Percentiles rank a stretch among this genome's conserved stretches.
Conservation (phyloP, 2,888 invertebrate species). For the Elysia crispata region DNA sequence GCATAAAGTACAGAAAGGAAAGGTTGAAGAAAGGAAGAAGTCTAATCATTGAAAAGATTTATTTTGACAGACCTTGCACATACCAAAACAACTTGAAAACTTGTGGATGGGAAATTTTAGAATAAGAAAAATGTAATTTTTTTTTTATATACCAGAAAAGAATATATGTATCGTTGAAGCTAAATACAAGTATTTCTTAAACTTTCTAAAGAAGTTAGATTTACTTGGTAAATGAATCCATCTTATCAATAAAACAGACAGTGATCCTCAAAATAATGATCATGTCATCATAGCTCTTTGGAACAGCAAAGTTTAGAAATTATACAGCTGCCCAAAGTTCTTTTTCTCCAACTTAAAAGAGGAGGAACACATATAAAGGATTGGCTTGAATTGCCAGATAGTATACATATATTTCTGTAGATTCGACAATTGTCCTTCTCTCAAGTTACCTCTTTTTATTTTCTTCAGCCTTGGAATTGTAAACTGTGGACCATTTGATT, state of each 20-base stretch:
- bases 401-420: background rate
- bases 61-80: no score
- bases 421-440: background rate
- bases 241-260: no score
- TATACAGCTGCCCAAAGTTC: background rate
- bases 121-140: no score
- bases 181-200: no score
- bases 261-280: no score
- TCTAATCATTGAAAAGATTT: background rate
- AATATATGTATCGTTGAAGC: background rate
- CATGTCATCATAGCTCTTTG: no score
- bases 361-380: background rate
- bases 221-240: no score
- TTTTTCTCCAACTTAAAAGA: no score
- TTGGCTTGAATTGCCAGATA: background rate
- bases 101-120: no score
- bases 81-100: no score
- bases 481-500: slow-evolving; percentile 42
- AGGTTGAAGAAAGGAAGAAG: slow-evolving; percentile 33
- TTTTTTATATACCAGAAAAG: background rate
- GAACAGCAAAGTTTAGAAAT: background rate
- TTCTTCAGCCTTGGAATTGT: slow-evolving; percentile 45
- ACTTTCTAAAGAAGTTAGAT: no score
- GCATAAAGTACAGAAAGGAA: background rate
- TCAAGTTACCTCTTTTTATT: slow-evolving; percentile 47